Evolutionary conservation across 2,797 vertebrate genomes (phyloP).

Genomic region (Bovichtus variegatus): DNA sequence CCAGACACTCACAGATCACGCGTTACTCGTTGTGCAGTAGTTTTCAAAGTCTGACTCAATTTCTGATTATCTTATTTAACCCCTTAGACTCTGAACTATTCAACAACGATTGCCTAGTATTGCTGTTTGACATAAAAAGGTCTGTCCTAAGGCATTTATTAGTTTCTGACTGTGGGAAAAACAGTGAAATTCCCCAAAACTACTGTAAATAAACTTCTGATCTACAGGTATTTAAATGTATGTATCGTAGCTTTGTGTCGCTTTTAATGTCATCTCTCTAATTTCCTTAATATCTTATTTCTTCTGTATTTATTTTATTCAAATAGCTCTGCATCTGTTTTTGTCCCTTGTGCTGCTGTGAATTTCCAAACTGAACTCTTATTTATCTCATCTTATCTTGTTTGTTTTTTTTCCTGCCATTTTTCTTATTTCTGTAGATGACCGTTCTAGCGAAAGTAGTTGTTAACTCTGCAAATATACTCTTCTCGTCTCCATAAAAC

Average conservation of each 20-base stretch:
- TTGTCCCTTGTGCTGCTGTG: not conserved
- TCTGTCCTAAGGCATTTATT: no score
- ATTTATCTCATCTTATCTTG: not conserved
- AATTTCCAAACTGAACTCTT: not conserved
- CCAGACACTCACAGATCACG: not conserved
- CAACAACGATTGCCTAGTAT: no score
- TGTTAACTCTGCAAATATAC: slow-evolving; percentile 28
- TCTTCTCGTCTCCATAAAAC: slow-evolving; percentile 30
- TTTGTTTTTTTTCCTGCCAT: not conserved
- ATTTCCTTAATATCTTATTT: not conserved
- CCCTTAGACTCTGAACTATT: no score
- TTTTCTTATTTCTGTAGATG: slow-evolving; percentile 1
- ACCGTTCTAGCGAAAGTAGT: slow-evolving; percentile 25
- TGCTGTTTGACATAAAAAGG: no score
- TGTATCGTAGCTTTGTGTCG: not conserved
- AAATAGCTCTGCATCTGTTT: not conserved
- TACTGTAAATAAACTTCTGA: no score
- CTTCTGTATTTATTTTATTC: not conserved
- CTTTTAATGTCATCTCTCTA: not conserved
- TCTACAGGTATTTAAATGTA: not conserved
- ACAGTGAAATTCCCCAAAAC: no score
- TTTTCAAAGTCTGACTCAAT: no score
- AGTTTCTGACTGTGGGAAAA: no score
- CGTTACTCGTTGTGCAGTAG: not conserved
- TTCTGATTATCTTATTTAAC: no score